Conservation (phyloP, 2,797 vertebrate genomes). For the Poecilia wingei region DNA sequence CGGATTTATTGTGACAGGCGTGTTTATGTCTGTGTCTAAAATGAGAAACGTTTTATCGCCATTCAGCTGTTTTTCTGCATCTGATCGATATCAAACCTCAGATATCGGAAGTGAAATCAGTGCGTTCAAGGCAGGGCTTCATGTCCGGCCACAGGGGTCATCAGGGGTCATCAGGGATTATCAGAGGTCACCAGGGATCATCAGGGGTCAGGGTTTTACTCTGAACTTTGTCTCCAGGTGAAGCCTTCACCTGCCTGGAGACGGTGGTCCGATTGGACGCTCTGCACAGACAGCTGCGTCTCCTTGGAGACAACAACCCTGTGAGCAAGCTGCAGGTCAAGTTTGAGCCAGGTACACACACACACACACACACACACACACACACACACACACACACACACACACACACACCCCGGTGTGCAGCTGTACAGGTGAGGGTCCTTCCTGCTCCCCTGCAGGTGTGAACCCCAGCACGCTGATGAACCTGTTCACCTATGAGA, state of each 20-base stretch:
- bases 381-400: not conserved
- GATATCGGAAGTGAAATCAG: no score
- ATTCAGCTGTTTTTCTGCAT: no score
- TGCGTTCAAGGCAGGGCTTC: no score
- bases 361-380: not conserved
- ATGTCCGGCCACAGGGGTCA: no score
- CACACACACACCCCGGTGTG: not conserved
- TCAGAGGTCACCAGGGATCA: no score
- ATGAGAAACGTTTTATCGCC: no score
- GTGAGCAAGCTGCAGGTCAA: slow-evolving; percentile 95
- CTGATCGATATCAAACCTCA: no score
- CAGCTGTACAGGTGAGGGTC: not conserved
- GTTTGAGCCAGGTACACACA: slow-evolving; percentile 71
- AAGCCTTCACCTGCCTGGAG: slow-evolving; percentile 94
- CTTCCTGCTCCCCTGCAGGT: slow-evolving; percentile 72
- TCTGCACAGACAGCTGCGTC: slow-evolving; percentile 93
- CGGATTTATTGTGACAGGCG: no score
- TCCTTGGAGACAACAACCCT: slow-evolving; percentile 93
- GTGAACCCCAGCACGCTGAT: slow-evolving; percentile 97
- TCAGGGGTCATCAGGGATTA: no score
- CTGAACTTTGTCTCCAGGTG: slow-evolving; percentile 75
- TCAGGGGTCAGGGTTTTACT: not conserved
- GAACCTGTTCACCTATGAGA: slow-evolving; percentile 98
- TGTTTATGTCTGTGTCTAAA: no score
- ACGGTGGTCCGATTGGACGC: slow-evolving; percentile 94